phyloP scores from a whole-genome alignment of 2,888 invertebrate genomes.

The Drosophila demipolita region DNA sequence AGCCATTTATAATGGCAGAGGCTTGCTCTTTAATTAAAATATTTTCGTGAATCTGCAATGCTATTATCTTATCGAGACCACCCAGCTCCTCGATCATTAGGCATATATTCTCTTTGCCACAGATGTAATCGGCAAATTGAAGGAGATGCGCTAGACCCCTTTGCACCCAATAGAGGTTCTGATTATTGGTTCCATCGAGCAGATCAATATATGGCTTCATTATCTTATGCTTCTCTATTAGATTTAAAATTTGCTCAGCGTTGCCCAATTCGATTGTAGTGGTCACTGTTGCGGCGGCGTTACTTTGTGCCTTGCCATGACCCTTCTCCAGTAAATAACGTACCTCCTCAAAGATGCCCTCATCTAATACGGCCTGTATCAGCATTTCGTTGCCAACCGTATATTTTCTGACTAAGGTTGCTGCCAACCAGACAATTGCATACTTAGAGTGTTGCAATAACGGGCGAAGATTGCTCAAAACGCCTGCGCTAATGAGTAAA shows the following conservation, averaged over 20 bases:
- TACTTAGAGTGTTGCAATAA: conserved; percentile 88
- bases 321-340: conserved; percentile 84
- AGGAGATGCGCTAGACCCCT: conserved; percentile 92
- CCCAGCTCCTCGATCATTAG: conserved; percentile 95
- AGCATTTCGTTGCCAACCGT: conserved; percentile 94
- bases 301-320: conserved; percentile 93
- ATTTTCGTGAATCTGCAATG: conserved; percentile 95
- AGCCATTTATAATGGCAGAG: conserved; percentile 90
- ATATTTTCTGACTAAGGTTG: conserved; percentile 97
- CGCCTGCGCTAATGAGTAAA: conserved; percentile 90
- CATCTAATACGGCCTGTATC: conserved; percentile 92
- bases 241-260: conserved; percentile 89
- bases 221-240: conserved; percentile 89
- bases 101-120: conserved; percentile 91
- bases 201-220: conserved; percentile 92
- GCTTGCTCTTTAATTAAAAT: conserved; percentile 93
- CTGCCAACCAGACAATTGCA: conserved; percentile 85
- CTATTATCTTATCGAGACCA: conserved; percentile 95
- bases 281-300: conserved; percentile 97
- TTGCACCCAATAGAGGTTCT: conserved; percentile 91
- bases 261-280: conserved; percentile 96
- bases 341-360: conserved; percentile 83
- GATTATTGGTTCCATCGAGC: conserved; percentile 91
- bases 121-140: conserved; percentile 90
- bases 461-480: conserved; percentile 88